A percentile compares a stretch with the other conserved stretches of the same genome.
These are phyloP conservation scores for Melanotaenia boesemani DNA, from an alignment of 2,797 vertebrate species.

Conservation along the genomic window DNA sequence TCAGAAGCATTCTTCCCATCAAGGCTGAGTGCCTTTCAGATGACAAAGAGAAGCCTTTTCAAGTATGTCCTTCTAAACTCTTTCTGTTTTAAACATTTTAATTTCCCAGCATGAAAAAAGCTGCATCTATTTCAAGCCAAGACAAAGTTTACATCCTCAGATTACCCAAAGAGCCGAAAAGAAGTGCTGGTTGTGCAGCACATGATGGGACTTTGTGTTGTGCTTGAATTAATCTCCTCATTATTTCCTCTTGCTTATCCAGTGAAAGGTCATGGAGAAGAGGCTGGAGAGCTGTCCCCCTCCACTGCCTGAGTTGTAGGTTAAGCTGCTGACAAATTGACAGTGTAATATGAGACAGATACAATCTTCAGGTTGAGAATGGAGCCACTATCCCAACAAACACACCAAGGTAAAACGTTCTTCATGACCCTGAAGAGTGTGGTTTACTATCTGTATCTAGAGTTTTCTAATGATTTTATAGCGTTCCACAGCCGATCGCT, in stretches of 20 bases:
- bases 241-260: neutral
- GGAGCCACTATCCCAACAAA: neutral
- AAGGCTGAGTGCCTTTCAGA: slow-evolving; percentile 37
- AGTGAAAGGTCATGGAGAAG: slow-evolving; percentile 10
- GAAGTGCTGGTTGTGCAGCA: neutral
- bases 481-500: neutral
- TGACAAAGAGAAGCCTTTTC: neutral
- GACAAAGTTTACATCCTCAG: neutral
- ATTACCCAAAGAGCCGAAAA: neutral
- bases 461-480: neutral
- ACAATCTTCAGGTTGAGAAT: neutral
- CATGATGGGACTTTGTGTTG: neutral
- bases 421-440: neutral
- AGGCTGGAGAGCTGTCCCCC: slow-evolving; percentile 3
- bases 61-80: neutral
- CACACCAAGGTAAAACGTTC: neutral
- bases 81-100: neutral
- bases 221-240: slow-evolving; percentile 10
- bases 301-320: neutral
- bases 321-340: neutral
- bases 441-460: neutral
- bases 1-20: slow-evolving; percentile 43
- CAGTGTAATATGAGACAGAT: neutral
- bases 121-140: neutral
- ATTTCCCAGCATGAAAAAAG: neutral